Evolutionary conservation across 2,797 vertebrate genomes (phyloP), one percentile per base, ranked within the genome.

Genomic region (Cossypha heuglini): DNA sequence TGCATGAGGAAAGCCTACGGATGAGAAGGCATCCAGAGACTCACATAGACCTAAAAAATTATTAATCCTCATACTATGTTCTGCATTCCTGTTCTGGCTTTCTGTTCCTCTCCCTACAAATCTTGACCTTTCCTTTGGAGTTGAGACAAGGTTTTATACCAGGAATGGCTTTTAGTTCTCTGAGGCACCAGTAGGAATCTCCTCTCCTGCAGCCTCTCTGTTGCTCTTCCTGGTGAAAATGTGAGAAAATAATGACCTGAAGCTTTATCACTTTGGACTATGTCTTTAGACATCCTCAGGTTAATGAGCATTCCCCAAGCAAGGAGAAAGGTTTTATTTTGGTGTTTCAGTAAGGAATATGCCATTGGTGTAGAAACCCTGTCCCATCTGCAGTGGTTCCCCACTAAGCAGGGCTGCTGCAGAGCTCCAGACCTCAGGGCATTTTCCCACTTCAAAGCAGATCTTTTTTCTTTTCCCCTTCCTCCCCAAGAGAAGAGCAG

Each of bases 1-100:
- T 16, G 16, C 7, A 29, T 13, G 28, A 81, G 58, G 58, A 80
- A 77, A 84, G 26, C 21, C 43, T 63, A 2, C 1, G 7, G 40
- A 24, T 57, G 14, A 77, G 43, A 69, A 64, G 25, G 46, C 26
- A 66, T 35, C 14, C 67, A 73, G 49, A 43, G 18, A 46, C 29
- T 8, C 46, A 72, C 13, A n/a, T 0, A 38, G 2, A 81, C 13
- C 7, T 20, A 38, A 82, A 72, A 2, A 3, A 3, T 0, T 0
- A 38, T 42, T 64, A 10, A 62, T 33, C 42, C 26, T 33, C 21
- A 62, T 7, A 11, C 3, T 8, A 0, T 7, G 5, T 28, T 68
- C 66, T 61, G 10, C 12, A 14, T 38, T 55, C n/a, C 26, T n/a
- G 2, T 31, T n/a, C 26, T 78, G 64, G 26, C 29, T 73, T 89